These are phyloP conservation scores for Bombylius discolor DNA, from an alignment of 2,888 invertebrate genomes.

Conservation along the genomic window DNA sequence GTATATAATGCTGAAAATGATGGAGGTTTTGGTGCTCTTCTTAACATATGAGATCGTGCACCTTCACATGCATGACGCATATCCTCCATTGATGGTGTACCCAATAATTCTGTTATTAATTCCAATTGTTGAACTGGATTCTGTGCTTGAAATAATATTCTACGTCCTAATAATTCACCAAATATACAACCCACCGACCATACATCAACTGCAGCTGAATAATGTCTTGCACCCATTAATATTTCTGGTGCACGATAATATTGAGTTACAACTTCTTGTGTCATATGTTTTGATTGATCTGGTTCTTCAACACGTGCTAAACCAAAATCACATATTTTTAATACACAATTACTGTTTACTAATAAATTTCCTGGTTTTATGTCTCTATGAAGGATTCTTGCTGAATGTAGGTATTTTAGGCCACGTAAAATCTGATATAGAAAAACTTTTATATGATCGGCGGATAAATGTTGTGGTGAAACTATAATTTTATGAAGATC, in stretches of 20 bases:
- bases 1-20: conserved; percentile 83
- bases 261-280: conserved; percentile 99
- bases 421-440: conserved; percentile 99
- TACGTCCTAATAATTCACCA: conserved; percentile 86
- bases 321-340: conserved; percentile 99
- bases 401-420: conserved; percentile 97
- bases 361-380: conserved; percentile 98
- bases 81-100: conserved; percentile 89
- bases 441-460: conserved; percentile 99
- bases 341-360: conserved; percentile 97
- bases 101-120: conserved; percentile 91
- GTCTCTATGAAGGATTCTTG: conserved; percentile 94
- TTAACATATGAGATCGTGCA: conserved; percentile 81
- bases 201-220: conserved; percentile 92
- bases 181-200: conserved; percentile 99
- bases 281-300: conserved; percentile 88
- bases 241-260: conserved; percentile 99
- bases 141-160: conserved; percentile 96
- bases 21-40: conserved; percentile 75
- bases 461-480: conserved; percentile 94
- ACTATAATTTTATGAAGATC: conserved; percentile 99
- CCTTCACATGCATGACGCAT: conserved; percentile 97
- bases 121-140: conserved; percentile 97
- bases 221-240: conserved; percentile 96
- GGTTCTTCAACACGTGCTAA: conserved; percentile 95